phyloP scores from a whole-genome alignment of 2,797 vertebrate species.

The Rallus crepitans region DNA sequence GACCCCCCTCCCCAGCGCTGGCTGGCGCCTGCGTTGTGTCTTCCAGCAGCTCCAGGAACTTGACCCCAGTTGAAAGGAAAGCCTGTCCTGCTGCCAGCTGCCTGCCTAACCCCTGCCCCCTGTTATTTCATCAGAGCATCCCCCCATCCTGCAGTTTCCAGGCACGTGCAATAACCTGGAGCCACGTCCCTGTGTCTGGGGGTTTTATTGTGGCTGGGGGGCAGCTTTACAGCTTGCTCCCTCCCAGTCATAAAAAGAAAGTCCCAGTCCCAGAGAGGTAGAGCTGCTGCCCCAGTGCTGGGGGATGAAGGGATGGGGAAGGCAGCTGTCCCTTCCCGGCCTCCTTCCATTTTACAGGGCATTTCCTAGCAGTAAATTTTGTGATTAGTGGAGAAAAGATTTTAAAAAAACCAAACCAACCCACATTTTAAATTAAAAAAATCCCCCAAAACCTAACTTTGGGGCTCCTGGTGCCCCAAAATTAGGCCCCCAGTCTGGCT shows the following conservation, averaged over 20 bases:
- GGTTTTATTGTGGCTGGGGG: conserved; percentile 41
- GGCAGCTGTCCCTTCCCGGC: neutral
- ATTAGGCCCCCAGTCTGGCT: neutral
- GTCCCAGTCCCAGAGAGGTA: neutral
- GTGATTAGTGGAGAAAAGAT: neutral
- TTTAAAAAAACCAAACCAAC: neutral
- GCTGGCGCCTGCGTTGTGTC: conserved; percentile 68
- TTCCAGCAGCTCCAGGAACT: conserved; percentile 70
- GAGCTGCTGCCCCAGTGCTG: neutral
- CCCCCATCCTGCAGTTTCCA: conserved; percentile 24
- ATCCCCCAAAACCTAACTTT: no score
- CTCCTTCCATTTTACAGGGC: conserved; percentile 32
- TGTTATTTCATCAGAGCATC: conserved; percentile 46
- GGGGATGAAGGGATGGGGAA: neutral
- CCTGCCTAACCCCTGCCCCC: conserved; percentile 52
- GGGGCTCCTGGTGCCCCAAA: neutral
- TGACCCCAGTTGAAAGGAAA: conserved; percentile 75
- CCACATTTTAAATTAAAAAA: no score
- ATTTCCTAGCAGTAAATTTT: conserved; percentile 38
- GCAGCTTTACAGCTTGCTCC: conserved; percentile 26
- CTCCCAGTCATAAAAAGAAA: conserved; percentile 6
- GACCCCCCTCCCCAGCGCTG: neutral
- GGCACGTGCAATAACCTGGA: conserved; percentile 28
- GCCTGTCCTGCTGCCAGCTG: conserved; percentile 47
- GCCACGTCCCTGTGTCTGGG: conserved; percentile 44